Base-by-base conservation (phyloP, 2,113 vertebrate species). In the Buteo buteo region DNA sequence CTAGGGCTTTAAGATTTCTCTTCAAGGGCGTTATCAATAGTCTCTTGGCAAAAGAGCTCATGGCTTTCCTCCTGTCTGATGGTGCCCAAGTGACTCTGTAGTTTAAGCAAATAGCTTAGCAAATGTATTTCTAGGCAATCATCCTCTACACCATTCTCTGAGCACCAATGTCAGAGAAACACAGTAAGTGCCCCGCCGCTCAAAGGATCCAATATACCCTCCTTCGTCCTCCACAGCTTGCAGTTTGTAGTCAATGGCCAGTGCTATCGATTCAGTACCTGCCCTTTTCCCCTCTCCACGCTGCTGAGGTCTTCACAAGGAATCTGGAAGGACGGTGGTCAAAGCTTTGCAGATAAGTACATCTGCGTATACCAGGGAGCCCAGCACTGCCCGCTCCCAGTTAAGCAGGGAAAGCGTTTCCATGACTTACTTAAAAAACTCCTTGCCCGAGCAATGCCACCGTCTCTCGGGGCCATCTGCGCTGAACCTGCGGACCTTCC, bases 381-480 rank as follows among this genome's bases (percentile, higher is more conserved):
- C 40, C 47, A 84, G 72, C 69, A 65, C 67, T 4, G 6, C 62
- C 57, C n/a, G 22, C 62, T 94, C 36, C 92, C 70, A 40, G 24
- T 57, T 86, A 88, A 93, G 69, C 76, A 45, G 65, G 73, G 78
- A 74, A 83, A 92, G 84, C 1, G 0, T 91, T 83, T 85, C 87
- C 45, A 15, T 76, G 84, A 85, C 74, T 49, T 72, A 31, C 0
- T 20, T 21, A 69, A 67, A 96, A 97, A 96, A 89, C 55, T 90
- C 87, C 54, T 15, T 36, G 83, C 64, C 73, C 28, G 3, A 95
- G 93, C 82, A 90, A 90, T 62, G 88, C 47, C 74, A 36, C 3
- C 2, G 16, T 96, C 96, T 97, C 94, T 94, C 77, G 93, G 92
- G 96, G 61, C 86, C 88, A 97, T 90, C 94, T 95, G 93, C 93